Evolutionary conservation across 2,888 invertebrate species (phyloP).

Genomic region (Syrista parreyssii): DNA sequence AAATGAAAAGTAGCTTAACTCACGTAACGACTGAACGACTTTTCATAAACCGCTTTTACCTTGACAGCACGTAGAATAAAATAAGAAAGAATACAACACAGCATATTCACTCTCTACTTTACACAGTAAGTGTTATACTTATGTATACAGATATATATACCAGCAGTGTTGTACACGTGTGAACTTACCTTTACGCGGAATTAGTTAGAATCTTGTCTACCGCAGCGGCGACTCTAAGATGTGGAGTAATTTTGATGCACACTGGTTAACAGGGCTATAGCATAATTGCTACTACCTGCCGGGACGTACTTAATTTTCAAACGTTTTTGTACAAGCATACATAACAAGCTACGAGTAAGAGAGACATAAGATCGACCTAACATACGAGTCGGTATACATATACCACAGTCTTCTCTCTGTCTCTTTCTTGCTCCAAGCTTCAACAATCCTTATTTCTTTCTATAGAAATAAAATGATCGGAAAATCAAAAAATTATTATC

Average conservation of each 20-base stretch:
- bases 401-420: neutral
- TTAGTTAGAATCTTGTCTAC: neutral
- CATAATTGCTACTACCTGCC: slow-evolving; percentile 38
- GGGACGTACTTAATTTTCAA: slow-evolving; percentile 34
- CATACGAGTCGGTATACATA: neutral
- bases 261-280: slow-evolving; percentile 52
- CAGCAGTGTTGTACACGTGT: neutral
- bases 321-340: neutral
- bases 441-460: neutral
- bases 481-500: neutral
- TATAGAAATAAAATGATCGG: neutral
- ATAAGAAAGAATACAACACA: neutral
- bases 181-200: neutral
- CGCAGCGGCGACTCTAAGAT: slow-evolving; percentile 15
- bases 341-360: neutral
- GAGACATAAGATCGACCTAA: neutral
- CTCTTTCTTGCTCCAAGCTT: neutral
- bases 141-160: neutral
- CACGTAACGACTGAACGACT: neutral
- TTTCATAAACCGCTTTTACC: neutral
- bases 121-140: neutral
- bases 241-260: slow-evolving; percentile 56
- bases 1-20: neutral
- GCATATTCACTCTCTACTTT: neutral
- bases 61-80: neutral